These are phyloP conservation scores for Triplophysa siluroides DNA, from an alignment of 2,113 vertebrate species.

Conservation along the genomic window DNA sequence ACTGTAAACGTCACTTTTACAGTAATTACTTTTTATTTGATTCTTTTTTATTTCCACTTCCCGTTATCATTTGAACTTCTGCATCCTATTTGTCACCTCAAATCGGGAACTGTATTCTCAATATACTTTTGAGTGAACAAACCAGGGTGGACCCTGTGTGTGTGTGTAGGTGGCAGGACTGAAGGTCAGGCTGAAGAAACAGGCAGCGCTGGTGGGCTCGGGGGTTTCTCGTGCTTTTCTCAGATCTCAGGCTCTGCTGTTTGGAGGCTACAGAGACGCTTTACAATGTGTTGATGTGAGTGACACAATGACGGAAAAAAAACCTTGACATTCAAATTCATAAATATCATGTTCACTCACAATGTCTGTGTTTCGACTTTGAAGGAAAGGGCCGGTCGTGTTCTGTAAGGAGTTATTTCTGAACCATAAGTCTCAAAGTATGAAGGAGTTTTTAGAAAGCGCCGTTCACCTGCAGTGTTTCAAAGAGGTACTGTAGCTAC, in stretches of 20 bases:
- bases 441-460: conserved; percentile 80
- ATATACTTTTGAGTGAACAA: too few species aligned
- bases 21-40: too few species aligned
- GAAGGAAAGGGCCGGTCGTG: conserved; percentile 73
- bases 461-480: conserved; percentile 87
- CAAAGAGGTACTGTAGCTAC: conserved; percentile 77
- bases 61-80: too few species aligned
- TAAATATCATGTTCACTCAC: neutral
- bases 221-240: conserved; percentile 86
- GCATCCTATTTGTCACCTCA: neutral
- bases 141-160: too few species aligned
- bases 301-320: neutral
- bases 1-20: too few species aligned
- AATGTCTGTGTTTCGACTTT: neutral
- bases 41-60: too few species aligned
- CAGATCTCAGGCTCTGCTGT: conserved; percentile 82
- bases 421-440: conserved; percentile 76
- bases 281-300: conserved; percentile 67
- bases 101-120: too few species aligned
- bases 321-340: neutral
- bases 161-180: conserved; percentile 75
- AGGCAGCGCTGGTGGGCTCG: conserved; percentile 77
- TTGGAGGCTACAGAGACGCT: conserved; percentile 84
- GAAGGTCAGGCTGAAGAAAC: conserved; percentile 80
- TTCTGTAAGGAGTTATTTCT: conserved; percentile 82